These are phyloP conservation scores for Medauroidea extradentata DNA, from an alignment of 1,140 invertebrate genomes.

Conservation along the genomic window DNA sequence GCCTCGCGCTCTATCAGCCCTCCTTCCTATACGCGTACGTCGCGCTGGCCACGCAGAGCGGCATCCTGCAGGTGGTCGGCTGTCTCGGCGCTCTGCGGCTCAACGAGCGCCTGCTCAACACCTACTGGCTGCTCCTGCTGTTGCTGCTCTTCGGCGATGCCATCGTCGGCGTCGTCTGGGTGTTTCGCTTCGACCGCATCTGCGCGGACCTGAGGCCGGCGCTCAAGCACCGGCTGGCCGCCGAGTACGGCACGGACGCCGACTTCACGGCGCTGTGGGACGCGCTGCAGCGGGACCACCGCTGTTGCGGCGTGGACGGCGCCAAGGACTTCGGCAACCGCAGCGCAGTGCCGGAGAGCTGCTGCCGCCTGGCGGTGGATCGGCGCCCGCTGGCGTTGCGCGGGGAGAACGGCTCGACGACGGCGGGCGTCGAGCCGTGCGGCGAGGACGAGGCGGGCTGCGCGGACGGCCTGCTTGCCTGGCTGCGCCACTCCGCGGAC, in stretches of 20 bases:
- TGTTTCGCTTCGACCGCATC: conserved; percentile 73
- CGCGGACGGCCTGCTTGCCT: conserved; percentile 61
- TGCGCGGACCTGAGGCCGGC: conserved; percentile 63
- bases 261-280: conserved; percentile 78
- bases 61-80: conserved; percentile 64
- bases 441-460: conserved; percentile 46
- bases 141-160: conserved; percentile 77
- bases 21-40: conserved; percentile 81
- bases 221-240: conserved; percentile 50
- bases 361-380: conserved; percentile 36
- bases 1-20: conserved; percentile 69
- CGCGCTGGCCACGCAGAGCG: conserved; percentile 64
- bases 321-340: conserved; percentile 56
- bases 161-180: conserved; percentile 80
- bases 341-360: conserved; percentile 61
- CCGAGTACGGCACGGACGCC: conserved; percentile 65
- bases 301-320: conserved; percentile 73
- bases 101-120: conserved; percentile 73
- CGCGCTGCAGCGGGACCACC: conserved; percentile 65
- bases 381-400: conserved; percentile 1
- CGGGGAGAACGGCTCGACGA: conserved; percentile 5
- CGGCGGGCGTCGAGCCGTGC: conserved; percentile 4
- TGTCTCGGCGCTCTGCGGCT: conserved; percentile 75
- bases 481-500: conserved; percentile 73
- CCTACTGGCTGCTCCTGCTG: conserved; percentile 78